Conservation (phyloP, 2,797 vertebrate species). For the Anolis apletophallus region DNA sequence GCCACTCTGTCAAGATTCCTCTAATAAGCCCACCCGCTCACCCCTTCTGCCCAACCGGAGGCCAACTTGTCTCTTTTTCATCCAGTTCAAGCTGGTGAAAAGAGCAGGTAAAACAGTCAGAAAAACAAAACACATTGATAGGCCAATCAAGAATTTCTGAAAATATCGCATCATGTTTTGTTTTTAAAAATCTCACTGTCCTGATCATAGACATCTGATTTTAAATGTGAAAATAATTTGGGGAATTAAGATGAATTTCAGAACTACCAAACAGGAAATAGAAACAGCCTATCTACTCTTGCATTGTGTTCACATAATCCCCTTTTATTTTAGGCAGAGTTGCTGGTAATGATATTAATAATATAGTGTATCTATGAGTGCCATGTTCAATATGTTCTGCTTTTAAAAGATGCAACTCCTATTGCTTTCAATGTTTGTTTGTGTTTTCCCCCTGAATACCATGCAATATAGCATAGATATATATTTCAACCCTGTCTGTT, state of each 20-base stretch:
- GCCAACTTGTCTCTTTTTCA: background rate
- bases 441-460: slow-evolving; percentile 2
- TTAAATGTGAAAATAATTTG: background rate
- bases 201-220: background rate
- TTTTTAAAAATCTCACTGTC: background rate
- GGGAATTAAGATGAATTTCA: background rate
- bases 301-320: background rate
- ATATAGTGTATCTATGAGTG: slow-evolving; percentile 21
- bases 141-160: background rate
- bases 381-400: slow-evolving; percentile 30
- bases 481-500: background rate
- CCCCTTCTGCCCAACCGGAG: background rate
- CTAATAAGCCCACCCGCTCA: background rate
- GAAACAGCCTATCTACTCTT: background rate
- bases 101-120: background rate
- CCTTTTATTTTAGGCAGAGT: slow-evolving; percentile 37
- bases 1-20: background rate
- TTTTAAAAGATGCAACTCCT: slow-evolving; percentile 33
- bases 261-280: background rate
- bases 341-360: background rate
- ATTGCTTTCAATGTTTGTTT: slow-evolving; percentile 9
- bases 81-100: background rate
- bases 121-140: background rate
- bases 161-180: background rate
- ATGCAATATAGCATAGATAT: slow-evolving; percentile 9